phyloP scores from a whole-genome alignment of 2,888 invertebrate genomes.

The Acanthosoma haemorrhoidale region DNA sequence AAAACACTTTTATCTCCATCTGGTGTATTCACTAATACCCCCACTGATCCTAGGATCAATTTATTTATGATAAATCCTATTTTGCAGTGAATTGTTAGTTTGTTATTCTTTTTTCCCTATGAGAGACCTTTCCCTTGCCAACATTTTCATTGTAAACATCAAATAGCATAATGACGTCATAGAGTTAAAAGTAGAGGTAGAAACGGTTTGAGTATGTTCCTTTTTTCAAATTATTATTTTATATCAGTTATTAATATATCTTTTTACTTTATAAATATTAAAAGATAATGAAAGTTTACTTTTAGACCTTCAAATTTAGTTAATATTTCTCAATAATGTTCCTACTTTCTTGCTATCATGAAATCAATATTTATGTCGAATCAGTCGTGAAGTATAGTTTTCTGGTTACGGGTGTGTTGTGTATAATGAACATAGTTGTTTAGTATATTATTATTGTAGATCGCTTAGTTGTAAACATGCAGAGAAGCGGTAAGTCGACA shows the following conservation, averaged over 20 bases:
- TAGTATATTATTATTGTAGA: not conserved
- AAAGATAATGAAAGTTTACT: not conserved
- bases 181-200: not conserved
- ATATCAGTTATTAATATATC: not conserved
- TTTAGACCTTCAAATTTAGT: not conserved
- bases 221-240: not conserved
- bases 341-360: not conserved
- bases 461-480: not conserved
- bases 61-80: too few species aligned
- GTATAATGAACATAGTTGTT: not conserved
- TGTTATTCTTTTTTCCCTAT: too few species aligned
- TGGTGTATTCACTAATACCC: too few species aligned
- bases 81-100: too few species aligned
- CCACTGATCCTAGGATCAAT: too few species aligned
- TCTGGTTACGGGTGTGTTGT: slow-evolving; percentile 6
- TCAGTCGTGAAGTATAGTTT: slow-evolving; percentile 1
- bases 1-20: too few species aligned
- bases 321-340: not conserved
- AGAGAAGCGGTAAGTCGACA: not conserved
- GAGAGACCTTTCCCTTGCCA: too few species aligned
- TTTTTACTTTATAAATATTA: not conserved
- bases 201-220: too few species aligned
- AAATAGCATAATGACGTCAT: not conserved
- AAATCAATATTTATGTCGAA: slow-evolving; percentile 2
- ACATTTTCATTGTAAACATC: too few species aligned